Evolutionary conservation across 2,113 vertebrate species (phyloP).

Genomic region (Galbula dea): DNA sequence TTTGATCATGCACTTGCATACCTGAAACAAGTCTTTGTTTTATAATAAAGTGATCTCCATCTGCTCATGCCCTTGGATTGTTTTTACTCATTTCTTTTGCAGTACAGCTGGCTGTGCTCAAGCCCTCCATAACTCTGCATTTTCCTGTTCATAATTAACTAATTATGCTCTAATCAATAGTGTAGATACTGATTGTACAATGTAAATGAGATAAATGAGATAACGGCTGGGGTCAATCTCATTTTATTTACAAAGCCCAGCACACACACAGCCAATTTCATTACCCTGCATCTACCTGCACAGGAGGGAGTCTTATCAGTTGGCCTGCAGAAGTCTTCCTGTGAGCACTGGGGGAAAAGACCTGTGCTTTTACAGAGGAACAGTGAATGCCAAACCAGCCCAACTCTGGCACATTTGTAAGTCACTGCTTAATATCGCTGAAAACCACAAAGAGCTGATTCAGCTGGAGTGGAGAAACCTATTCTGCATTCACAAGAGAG

Average conservation of each 20-base stretch:
- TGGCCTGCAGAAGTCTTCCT: slow-evolving; percentile 65
- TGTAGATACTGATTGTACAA: slow-evolving; percentile 81
- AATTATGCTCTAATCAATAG: slow-evolving; percentile 87
- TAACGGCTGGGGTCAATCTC: slow-evolving; percentile 78
- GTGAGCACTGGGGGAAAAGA: slow-evolving; percentile 1
- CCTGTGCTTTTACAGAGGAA: slow-evolving; percentile 10
- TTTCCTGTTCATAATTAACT: slow-evolving; percentile 79
- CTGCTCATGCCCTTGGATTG: slow-evolving; percentile 70
- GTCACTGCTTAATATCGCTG: slow-evolving; percentile 27
- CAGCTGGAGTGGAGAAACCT: slow-evolving; percentile 40
- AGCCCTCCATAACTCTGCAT: slow-evolving; percentile 58
- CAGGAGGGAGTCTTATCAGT: slow-evolving; percentile 64
- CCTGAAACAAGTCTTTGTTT: slow-evolving; percentile 38
- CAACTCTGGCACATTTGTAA: slow-evolving; percentile 26
- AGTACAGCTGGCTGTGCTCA: slow-evolving; percentile 62
- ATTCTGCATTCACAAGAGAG: slow-evolving; percentile 45
- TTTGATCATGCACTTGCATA: slow-evolving; percentile 35
- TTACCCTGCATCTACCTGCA: slow-evolving; percentile 68
- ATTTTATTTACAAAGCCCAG: slow-evolving; percentile 74
- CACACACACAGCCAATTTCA: slow-evolving; percentile 72
- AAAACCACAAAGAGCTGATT: slow-evolving; percentile 53
- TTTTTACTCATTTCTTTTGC: slow-evolving; percentile 52
- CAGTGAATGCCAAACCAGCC: slow-evolving; percentile 21
- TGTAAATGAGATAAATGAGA: slow-evolving; percentile 85
- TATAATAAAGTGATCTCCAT: slow-evolving; percentile 68